Conservation (phyloP, 2,888 invertebrate genomes). For the Euplagia quadripunctaria region DNA sequence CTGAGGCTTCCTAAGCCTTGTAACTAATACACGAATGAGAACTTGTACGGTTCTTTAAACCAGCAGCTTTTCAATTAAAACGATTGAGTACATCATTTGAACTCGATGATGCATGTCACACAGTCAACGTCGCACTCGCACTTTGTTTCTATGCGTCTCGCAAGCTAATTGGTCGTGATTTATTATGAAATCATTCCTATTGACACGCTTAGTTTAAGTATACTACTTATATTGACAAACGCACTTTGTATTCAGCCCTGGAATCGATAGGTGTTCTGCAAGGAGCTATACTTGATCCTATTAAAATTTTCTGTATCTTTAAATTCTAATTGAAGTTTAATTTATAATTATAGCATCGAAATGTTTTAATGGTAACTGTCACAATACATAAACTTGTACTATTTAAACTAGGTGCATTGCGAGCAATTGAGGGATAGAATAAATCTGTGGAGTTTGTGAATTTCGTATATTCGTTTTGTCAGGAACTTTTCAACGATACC, state of each 20-base stretch:
- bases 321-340: neutral
- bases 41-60: conserved; percentile 23
- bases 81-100: conserved; percentile 42
- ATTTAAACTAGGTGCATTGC: neutral
- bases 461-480: neutral
- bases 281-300: conserved; percentile 36
- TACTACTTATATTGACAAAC: conserved; percentile 27
- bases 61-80: conserved; percentile 39
- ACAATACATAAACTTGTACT: no score
- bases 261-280: conserved; percentile 33
- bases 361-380: neutral
- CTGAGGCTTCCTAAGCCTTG: neutral
- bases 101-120: conserved; percentile 48
- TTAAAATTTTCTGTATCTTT: conserved; percentile 13
- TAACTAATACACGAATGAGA: neutral
- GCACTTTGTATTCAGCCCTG: conserved; percentile 25
- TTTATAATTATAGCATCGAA: no score
- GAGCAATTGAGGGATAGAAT: neutral
- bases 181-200: conserved; percentile 54
- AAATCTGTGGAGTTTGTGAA: no score
- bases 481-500: neutral
- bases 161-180: conserved; percentile 53
- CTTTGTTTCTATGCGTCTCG: conserved; percentile 46
- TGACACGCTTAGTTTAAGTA: conserved; percentile 29
- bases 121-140: conserved; percentile 44